These are phyloP conservation scores for Myrmophylax atrothorax DNA, from an alignment of 2,113 vertebrate species.

Conservation along the genomic window DNA sequence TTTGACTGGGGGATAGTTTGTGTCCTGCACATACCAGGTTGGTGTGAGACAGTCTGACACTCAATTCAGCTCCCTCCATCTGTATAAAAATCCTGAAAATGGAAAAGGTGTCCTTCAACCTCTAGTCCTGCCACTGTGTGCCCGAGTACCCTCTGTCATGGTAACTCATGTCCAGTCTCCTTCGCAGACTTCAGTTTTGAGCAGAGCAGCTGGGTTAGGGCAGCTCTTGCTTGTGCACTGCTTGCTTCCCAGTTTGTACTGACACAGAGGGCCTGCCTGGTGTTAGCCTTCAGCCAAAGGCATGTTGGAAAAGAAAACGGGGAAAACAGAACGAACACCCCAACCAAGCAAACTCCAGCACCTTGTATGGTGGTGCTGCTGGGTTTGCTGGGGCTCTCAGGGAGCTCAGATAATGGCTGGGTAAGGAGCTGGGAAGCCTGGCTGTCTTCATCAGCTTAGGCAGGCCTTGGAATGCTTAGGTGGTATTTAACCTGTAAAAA, in stretches of 20 bases:
- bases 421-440: not conserved
- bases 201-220: not conserved
- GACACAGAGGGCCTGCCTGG: not conserved
- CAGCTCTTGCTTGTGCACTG: not conserved
- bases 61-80: not conserved
- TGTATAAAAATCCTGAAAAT: not conserved
- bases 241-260: not conserved
- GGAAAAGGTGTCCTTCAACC: not conserved
- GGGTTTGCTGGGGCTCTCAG: not conserved
- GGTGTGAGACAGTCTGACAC: not conserved
- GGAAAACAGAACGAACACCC: not conserved
- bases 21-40: not conserved
- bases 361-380: not conserved
- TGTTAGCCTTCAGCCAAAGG: not conserved
- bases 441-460: not conserved
- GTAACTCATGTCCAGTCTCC: not conserved
- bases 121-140: not conserved
- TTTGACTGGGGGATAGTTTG: not conserved
- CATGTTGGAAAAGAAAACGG: not conserved
- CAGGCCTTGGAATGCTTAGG: not conserved
- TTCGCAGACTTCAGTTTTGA: not conserved
- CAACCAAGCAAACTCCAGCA: rapidly evolving
- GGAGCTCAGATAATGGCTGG: not conserved
- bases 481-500: not conserved
- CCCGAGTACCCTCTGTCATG: rapidly evolving